Percentiles rank a stretch among this genome's conserved stretches.
These are phyloP conservation scores for Cliona cf. orientalis DNA, from an alignment of 37 sponge, comb jelly and placozoan species.

Conservation along the genomic window DNA sequence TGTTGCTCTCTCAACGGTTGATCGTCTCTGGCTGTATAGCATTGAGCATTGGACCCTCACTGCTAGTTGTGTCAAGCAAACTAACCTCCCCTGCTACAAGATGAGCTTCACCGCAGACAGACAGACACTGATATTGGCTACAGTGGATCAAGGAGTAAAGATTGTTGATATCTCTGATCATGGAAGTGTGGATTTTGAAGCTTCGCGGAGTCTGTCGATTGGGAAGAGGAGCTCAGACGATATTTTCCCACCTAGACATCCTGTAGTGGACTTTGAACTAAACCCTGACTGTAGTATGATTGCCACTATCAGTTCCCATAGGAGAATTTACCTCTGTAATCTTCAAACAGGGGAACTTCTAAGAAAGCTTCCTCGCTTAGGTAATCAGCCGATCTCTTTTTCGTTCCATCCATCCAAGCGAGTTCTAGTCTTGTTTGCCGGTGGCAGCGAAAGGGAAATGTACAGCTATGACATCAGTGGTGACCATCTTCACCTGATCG, in stretches of 20 bases:
- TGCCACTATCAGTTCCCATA: conserved; percentile 6
- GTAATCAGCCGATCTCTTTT: conserved; percentile 3
- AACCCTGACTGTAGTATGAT: conserved; percentile 21
- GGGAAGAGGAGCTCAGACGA: not conserved
- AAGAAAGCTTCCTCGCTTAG: conserved; percentile 26
- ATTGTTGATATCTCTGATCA: not conserved
- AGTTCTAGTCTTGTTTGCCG: conserved; percentile 18
- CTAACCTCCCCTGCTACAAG: conserved; percentile 17
- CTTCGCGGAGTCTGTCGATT: not conserved
- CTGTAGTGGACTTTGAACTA: conserved; percentile 19
- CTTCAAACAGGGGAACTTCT: not conserved
- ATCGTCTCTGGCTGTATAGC: conserved; percentile 56
- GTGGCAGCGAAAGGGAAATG: conserved; percentile 19
- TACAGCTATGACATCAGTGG: conserved; percentile 15
- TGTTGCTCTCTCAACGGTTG: conserved; percentile 48
- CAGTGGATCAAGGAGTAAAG: conserved; percentile 5
- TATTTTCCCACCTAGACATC: not conserved
- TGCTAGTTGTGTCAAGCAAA: not conserved
- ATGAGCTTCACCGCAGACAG: conserved; percentile 32
- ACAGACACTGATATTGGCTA: conserved; percentile 11
- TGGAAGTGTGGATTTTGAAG: not conserved
- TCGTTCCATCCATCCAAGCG: conserved; percentile 2
- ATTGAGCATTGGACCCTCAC: not conserved
- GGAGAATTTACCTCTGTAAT: conserved; percentile 8
- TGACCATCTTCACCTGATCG: not conserved